These are phyloP conservation scores for Anthonomus grandis DNA, from an alignment of 1,140 invertebrate species.

Conservation along the genomic window DNA sequence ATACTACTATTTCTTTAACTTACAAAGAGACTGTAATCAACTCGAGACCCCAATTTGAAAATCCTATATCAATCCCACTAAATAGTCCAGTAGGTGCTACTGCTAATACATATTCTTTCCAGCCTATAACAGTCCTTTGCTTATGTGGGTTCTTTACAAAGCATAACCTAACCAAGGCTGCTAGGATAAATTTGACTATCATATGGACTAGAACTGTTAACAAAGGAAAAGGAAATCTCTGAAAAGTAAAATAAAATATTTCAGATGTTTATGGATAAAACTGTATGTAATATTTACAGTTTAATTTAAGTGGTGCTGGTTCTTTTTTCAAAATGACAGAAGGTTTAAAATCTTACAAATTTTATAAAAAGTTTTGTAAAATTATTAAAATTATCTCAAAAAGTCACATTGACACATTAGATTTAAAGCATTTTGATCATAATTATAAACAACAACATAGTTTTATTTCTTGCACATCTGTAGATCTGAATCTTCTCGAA, in stretches of 20 bases:
- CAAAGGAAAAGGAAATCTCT: conserved; percentile 80
- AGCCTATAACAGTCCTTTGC: conserved; percentile 63
- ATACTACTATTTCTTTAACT: conserved; percentile 38
- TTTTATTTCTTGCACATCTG: too few species aligned
- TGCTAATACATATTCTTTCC: conserved; percentile 60
- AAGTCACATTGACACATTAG: too few species aligned
- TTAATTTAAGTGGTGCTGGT: too few species aligned
- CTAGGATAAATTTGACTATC: conserved; percentile 76
- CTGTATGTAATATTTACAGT: too few species aligned
- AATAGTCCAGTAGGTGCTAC: conserved; percentile 80
- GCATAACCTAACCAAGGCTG: conserved; percentile 62
- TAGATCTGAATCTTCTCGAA: too few species aligned
- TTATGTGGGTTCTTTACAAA: conserved; percentile 60
- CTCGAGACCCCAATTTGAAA: conserved; percentile 95
- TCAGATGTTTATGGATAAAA: conserved; percentile 1
- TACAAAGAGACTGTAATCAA: conserved; percentile 89
- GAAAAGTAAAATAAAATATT: conserved; percentile 48
- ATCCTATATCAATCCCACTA: conserved; percentile 93
- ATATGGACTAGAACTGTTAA: conserved; percentile 81
- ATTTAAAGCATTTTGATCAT: too few species aligned
- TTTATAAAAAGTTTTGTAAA: too few species aligned
- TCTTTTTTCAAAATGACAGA: too few species aligned
- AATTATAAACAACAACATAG: too few species aligned
- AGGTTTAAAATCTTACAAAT: too few species aligned
- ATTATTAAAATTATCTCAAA: too few species aligned